These are phyloP conservation scores for Zaprionus taronus DNA, from an alignment of 1,140 invertebrate species.

Conservation along the genomic window DNA sequence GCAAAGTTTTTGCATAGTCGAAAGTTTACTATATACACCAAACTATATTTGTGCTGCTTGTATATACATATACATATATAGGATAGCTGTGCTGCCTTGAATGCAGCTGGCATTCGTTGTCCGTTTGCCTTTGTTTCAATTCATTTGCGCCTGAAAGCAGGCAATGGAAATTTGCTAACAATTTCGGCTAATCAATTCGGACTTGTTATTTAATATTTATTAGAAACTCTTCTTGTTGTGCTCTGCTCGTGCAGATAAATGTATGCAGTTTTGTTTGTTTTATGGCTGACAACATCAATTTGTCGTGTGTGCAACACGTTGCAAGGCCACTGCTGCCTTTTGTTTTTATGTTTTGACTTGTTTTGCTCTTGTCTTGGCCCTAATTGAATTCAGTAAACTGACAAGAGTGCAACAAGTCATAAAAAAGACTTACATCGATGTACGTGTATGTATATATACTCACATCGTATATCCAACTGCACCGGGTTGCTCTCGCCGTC, in stretches of 20 bases:
- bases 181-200: conserved; percentile 44
- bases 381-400: neutral
- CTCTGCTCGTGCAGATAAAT: conserved; percentile 5
- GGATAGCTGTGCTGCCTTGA: neutral
- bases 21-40: neutral
- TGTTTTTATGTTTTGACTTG: neutral
- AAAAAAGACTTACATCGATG: neutral
- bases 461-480: conserved; percentile 94
- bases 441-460: conserved; percentile 86
- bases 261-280: conserved; percentile 20
- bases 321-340: conserved; percentile 1
- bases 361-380: no score
- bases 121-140: conserved; percentile 1
- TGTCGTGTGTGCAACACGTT: conserved; percentile 20
- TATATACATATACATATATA: neutral
- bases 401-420: conserved; percentile 12
- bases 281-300: conserved; percentile 15
- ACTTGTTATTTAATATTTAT: conserved; percentile 46
- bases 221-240: conserved; percentile 3
- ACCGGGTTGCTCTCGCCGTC: conserved; percentile 93
- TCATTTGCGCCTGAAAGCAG: conserved; percentile 30
- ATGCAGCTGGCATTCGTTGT: conserved; percentile 3
- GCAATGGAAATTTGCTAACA: conserved; percentile 26
- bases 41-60: neutral
- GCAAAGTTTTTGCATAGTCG: conserved; percentile 26